Evolutionary conservation across 1,140 invertebrate genomes (phyloP).

Genomic region (Hyles euphorbiae): DNA sequence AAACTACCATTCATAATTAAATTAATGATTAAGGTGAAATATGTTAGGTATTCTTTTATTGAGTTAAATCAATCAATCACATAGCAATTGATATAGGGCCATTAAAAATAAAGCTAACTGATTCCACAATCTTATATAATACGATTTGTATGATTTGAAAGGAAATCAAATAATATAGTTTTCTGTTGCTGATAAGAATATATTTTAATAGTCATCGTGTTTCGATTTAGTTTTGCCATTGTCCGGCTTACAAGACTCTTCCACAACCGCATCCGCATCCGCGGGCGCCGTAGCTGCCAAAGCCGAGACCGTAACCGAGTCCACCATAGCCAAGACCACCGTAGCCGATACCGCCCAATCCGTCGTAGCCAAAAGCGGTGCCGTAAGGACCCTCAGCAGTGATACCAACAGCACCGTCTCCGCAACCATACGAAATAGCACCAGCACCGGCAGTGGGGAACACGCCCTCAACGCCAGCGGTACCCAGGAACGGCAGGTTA

Average conservation of each 20-base stretch:
- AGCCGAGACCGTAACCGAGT: neutral
- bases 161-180: too few relatives aligned
- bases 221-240: too few relatives aligned
- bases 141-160: too few relatives aligned
- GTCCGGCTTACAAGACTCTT: neutral
- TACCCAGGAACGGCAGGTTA: constrained; percentile 13
- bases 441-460: constrained; percentile 31
- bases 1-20: too few relatives aligned
- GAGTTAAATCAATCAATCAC: too few relatives aligned
- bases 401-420: constrained; percentile 17
- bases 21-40: too few relatives aligned
- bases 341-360: neutral
- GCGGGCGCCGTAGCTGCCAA: neutral
- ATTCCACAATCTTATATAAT: too few relatives aligned
- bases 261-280: constrained; percentile 5
- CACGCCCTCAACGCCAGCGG: constrained; percentile 20
- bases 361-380: constrained; percentile 2
- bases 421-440: constrained; percentile 24
- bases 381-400: constrained; percentile 6
- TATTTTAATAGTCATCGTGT: too few relatives aligned
- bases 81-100: too few relatives aligned
- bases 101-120: too few relatives aligned
- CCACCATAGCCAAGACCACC: constrained; percentile 2
- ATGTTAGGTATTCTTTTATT: too few relatives aligned
- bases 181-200: too few relatives aligned